phyloP scores from a whole-genome alignment of 2,797 vertebrate genomes.

The Huso huso region DNA sequence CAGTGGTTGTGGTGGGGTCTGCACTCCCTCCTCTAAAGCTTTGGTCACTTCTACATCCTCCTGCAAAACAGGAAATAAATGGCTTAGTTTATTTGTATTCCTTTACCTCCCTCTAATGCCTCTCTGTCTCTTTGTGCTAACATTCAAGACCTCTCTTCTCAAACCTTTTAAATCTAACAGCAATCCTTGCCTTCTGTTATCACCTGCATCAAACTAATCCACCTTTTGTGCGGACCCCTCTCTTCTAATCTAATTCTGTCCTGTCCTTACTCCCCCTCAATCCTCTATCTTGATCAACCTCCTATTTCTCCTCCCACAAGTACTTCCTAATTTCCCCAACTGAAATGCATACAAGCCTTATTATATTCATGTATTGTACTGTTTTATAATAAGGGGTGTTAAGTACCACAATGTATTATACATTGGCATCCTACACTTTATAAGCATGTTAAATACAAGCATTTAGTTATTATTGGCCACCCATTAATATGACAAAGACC shows the following conservation, averaged over 20 bases:
- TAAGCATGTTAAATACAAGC: too few relatives aligned
- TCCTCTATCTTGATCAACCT: neutral
- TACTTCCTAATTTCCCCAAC: too few relatives aligned
- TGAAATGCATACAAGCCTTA: too few relatives aligned
- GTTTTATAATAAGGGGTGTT: too few relatives aligned
- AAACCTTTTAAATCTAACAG: too few relatives aligned
- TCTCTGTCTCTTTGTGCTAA: neutral
- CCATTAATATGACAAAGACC: too few relatives aligned
- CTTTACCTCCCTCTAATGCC: neutral
- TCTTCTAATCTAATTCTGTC: conserved; percentile 5
- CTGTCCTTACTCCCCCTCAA: neutral
- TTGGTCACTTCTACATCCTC: conserved; percentile 86
- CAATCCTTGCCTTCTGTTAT: neutral
- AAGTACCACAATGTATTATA: too few relatives aligned
- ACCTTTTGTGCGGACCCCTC: neutral
- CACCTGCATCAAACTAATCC: neutral
- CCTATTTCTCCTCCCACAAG: neutral
- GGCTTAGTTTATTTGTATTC: too few relatives aligned
- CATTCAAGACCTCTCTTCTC: too few relatives aligned
- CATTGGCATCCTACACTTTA: too few relatives aligned
- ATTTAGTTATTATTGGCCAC: too few relatives aligned
- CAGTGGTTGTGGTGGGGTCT: conserved; percentile 53
- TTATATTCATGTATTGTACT: too few relatives aligned
- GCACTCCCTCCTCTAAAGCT: conserved; percentile 73
- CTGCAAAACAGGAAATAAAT: conserved; percentile 41